Evolutionary conservation across 1,140 invertebrate genomes (phyloP).

Genomic region (Drosophila pseudoobscura): DNA sequence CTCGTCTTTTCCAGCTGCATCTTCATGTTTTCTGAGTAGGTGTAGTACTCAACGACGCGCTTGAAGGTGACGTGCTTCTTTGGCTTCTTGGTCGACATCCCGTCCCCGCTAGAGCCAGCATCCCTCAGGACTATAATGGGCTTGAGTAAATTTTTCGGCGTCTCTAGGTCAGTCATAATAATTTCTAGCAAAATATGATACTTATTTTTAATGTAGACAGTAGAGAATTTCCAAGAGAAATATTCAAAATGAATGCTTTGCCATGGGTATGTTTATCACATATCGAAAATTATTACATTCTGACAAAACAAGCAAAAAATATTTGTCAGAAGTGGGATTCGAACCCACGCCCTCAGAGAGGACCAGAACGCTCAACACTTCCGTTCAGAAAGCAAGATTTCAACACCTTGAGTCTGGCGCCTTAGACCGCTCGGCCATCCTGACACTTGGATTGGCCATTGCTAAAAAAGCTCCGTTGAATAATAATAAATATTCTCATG

Average conservation of each 20-base stretch:
- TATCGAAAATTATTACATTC: too few relatives aligned
- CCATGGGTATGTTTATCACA: too few relatives aligned
- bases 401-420: constrained; percentile 87
- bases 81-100: background rate
- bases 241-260: background rate
- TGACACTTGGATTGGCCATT: constrained; percentile 82
- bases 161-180: background rate
- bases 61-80: constrained; percentile 50
- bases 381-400: constrained; percentile 38
- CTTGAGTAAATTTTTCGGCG: background rate
- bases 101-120: background rate
- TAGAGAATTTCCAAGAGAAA: background rate
- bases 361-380: constrained; percentile 88
- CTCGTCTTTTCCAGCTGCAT: background rate
- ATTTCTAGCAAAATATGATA: constrained; percentile 2
- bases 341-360: constrained; percentile 94
- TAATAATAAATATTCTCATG: background rate
- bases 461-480: background rate
- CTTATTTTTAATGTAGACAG: background rate
- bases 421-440: constrained; percentile 89
- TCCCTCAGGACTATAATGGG: constrained; percentile 24
- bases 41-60: constrained; percentile 26
- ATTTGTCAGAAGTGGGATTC: constrained; percentile 93
- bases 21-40: constrained; percentile 23
- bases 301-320: constrained; percentile 83